A percentile compares a stretch with the other conserved stretches of the same genome.
These are phyloP conservation scores for Colletes latitarsis DNA, from an alignment of 1,140 invertebrate genomes.

Conservation along the genomic window DNA sequence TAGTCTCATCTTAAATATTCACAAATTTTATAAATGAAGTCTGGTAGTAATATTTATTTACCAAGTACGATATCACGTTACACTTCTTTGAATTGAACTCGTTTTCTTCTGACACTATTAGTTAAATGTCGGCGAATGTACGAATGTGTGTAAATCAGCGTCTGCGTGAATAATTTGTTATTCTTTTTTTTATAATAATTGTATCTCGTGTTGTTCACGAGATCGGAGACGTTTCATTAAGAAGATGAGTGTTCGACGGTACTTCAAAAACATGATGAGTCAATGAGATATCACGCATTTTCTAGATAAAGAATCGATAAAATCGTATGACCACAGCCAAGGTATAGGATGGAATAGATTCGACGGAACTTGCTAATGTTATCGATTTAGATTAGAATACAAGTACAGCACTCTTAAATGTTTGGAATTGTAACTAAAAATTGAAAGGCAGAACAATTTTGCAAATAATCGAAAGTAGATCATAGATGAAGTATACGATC, in stretches of 20 bases:
- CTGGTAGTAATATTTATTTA: neutral
- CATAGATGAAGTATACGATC: too few relatives aligned
- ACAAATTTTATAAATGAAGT: neutral
- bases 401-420: too few relatives aligned
- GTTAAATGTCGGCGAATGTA: neutral
- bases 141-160: neutral
- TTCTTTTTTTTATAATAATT: neutral
- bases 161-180: neutral
- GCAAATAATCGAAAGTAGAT: too few relatives aligned
- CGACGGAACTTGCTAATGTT: too few relatives aligned
- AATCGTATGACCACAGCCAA: conserved; percentile 1
- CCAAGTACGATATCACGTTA: neutral
- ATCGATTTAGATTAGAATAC: too few relatives aligned
- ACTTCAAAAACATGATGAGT: conserved; percentile 47
- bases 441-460: too few relatives aligned
- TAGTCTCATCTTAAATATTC: neutral
- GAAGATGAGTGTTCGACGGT: conserved; percentile 15
- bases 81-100: neutral
- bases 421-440: too few relatives aligned
- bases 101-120: too few relatives aligned
- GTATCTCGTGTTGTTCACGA: neutral
- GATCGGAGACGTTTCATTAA: neutral
- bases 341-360: neutral
- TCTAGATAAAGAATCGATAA: conserved; percentile 62
- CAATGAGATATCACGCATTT: conserved; percentile 56